Percentiles rank a stretch among this genome's conserved stretches.
phyloP scores from a whole-genome alignment of 2,888 invertebrate genomes.

The Neoitamus cyanurus region DNA sequence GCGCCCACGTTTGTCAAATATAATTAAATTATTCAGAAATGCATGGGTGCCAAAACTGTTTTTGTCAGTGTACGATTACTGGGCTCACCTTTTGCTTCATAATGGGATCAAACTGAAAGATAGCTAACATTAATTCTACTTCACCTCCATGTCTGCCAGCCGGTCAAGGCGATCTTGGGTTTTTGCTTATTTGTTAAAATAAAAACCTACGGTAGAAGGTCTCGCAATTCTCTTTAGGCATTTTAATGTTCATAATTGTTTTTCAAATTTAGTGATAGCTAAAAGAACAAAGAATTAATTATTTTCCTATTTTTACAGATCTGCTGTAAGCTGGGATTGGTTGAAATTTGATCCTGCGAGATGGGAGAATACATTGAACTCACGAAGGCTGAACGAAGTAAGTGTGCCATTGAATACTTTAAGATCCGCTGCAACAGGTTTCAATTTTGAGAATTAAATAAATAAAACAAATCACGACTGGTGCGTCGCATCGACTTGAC shows the following conservation, averaged over 20 bases:
- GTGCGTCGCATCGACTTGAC: too few relatives aligned
- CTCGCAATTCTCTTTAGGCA: not conserved
- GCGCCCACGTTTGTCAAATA: too few relatives aligned
- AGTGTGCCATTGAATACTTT: not conserved
- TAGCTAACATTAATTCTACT: not conserved
- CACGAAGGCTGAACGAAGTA: conserved; percentile 44
- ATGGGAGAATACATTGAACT: conserved; percentile 23
- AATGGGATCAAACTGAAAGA: not conserved
- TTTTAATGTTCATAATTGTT: not conserved
- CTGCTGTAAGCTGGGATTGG: not conserved
- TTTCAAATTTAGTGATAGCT: not conserved
- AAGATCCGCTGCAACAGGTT: too few relatives aligned
- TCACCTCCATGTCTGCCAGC: not conserved
- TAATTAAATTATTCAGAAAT: too few relatives aligned
- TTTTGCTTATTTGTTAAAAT: not conserved
- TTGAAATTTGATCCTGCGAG: not conserved
- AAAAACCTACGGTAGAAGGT: not conserved
- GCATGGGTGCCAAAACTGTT: too few relatives aligned
- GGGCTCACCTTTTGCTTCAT: not conserved
- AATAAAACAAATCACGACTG: too few relatives aligned
- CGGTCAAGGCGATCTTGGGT: not conserved
- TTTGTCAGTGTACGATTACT: too few relatives aligned
- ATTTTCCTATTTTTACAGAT: not conserved
- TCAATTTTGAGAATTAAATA: too few relatives aligned
- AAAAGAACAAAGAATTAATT: not conserved